Evolutionary conservation across 2,888 invertebrate species (phyloP), one percentile per base, ranked within the genome.

Genomic region (Trisateles emortualis): DNA sequence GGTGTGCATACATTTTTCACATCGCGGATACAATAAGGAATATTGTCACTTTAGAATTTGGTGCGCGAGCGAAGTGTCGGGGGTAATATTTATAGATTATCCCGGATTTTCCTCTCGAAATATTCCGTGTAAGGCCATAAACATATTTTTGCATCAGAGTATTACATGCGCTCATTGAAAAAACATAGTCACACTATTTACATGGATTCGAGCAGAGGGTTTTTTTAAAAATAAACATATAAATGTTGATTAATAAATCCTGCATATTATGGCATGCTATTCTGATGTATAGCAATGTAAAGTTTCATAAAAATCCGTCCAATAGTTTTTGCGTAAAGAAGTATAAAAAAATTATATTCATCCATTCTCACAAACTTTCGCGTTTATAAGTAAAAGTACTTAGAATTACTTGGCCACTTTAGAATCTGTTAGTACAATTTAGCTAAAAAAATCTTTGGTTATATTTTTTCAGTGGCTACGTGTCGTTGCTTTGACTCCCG

Each of bases 31-130:
- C 84, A 88, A 87, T 88, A 88, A 87, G 84, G 86, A 86, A 86
- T 84, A 90, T 85, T 91, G 89, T 91, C 89, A 89, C 86, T 90
- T 86, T 84, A 86, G 85, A 90, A 89, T 90, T 89, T 87, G 83
- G 75, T 66, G 70, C 60, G 72, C 38, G 74, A 68, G 69, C 63
- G 71, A 78, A 81, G 78, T 80, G 83, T 83, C 72, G 82, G 68
- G 86, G 84, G 87, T 77, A 67, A 89, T 90, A 89, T 89, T 88
- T 90, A 86, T 86, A 88, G 90, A 91, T 92, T 86, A 90, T 90
- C 88, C 84, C 70, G 85, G 90, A 87, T 90, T 88, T 90, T 81
- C 68, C 74, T 76, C 72, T 78, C 83, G 86, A 87, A 84, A 85
- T 88, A 86, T 87, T 82, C 76, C 75, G 77, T 74, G 80, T 78